Base-by-base conservation (phyloP, 2,797 vertebrate species). In the Tragelaphus eurycerus region DNA sequence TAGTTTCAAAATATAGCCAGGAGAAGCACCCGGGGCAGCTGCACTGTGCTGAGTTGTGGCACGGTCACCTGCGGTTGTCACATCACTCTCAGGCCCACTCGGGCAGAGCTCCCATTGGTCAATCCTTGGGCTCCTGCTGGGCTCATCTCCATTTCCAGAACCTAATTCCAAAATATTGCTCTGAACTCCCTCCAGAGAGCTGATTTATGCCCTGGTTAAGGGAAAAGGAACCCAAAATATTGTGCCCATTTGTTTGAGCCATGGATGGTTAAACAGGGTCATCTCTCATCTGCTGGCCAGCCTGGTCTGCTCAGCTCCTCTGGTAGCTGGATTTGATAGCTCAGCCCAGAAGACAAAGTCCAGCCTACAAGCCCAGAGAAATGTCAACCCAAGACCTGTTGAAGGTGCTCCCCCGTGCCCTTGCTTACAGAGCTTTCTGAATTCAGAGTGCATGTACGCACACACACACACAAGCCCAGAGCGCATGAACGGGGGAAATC, bases 241-340 rank as follows among this genome's bases (percentile, higher is more conserved):
- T 71, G 67, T 85, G 78, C 27, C 82, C 86, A 78, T 93, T 89
- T 94, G 64, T 97, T 50, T 71, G 64, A 74, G 83, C 86, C 16
- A 7, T 34, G 94, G 86, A 79, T 87, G 48, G 50, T 93, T 92
- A 81, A 78, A 34, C 78, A 89, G n/a, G 13, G 46, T 86, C 67
- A 50, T 31, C 21, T 27, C 29, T 25, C 1, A 4, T 62, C 43
- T 67, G 23, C n/a, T 1, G 2, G 13, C 62, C 13, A 59, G 54
- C 27, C 78, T 57, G 60, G 43, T 59, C 52, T 54, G 78, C 76
- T 43, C 8, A 13, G 74, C 62, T 46, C 27, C 52, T 89, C 34
- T 15, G 31, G 46, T 17, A 86, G 46, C 92, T 83, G 46, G 55
- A 76, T 50, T 74, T 38, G 48, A 52, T 34, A 55, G 57, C 79